Base-by-base conservation (phyloP, 2,113 vertebrate species). In the Narcine bancroftii region DNA sequence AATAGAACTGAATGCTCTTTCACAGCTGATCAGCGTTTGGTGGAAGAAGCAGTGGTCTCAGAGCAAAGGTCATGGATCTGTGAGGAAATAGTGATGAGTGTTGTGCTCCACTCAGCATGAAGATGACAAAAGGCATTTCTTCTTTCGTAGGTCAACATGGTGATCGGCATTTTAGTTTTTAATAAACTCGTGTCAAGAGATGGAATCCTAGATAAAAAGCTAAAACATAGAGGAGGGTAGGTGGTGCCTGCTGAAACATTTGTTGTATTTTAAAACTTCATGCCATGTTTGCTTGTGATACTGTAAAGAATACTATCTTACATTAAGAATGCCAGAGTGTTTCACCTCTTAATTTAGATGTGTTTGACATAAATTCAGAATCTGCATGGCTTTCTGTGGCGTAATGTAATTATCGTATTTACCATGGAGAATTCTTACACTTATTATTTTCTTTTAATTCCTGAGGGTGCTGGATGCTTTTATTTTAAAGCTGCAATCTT, bases 161-260 rank as follows among this genome's bases (percentile, higher is more conserved):
- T 99, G 96, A 99, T 99, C 95, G 99, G 99, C 94, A 99, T 99
- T 96, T 96, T 99, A 96, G 99, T 99, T 94, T 99, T 99, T 97
- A 99, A 99, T 96, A 99, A 99, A 95, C 97, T 99, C 95, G 99
- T 99, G 97, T 99, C 99, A 95, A 99, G 99, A 97, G 98, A 99
- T 95, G 99, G 99, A 93, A 99, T 99, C 94, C 97, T 99, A 96
- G 99, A 99, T 96, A 99, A 99, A 97, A 99, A 99, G 94, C 97
- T 99, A 94, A 99, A 99, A 96, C 98, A 99, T 94, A 97, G 99
- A 96, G 98, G 98, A 92, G 98, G 99, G 98, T 99, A 98, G 89
- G 89, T 91, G 89, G 89, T 91, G 65, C 33, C 66, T 47, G 65
- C 89, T 91, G 42, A 91, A 91, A 69, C 65, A 91, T 91, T 69